phyloP scores from a whole-genome alignment of 2,113 vertebrate genomes.

The Ginglymostoma cirratum region DNA sequence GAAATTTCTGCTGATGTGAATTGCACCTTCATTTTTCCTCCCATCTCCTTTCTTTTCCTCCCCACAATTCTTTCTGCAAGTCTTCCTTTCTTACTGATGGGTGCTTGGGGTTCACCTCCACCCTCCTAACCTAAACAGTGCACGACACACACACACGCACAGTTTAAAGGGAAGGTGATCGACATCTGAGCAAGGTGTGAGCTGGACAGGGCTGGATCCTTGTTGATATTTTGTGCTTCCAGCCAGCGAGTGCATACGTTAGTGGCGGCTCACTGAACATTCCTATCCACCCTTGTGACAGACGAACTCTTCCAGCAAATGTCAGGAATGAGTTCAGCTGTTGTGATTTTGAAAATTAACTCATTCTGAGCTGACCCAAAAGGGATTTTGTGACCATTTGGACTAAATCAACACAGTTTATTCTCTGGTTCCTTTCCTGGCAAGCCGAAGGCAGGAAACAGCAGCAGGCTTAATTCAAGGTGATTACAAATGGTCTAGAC shows the following conservation, averaged over 20 bases:
- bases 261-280: background rate
- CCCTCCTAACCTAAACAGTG: background rate
- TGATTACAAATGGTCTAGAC: background rate
- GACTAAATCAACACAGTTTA: background rate
- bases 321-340: background rate
- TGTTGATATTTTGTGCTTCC: background rate
- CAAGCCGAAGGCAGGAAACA: too few relatives aligned
- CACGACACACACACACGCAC: too few relatives aligned
- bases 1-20: background rate
- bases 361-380: background rate
- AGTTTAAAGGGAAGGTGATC: background rate
- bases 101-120: background rate
- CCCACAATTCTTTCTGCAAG: background rate
- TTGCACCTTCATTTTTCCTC: background rate
- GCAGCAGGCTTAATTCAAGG: background rate
- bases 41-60: too few relatives aligned
- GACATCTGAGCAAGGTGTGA: background rate
- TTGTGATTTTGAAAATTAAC: background rate
- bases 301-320: background rate
- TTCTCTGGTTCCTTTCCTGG: background rate
- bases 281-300: background rate
- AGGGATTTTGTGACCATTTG: background rate
- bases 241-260: background rate
- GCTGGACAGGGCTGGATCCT: background rate
- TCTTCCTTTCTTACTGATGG: background rate